phyloP scores from a whole-genome alignment of 2,113 vertebrate species.

The Oncorhynchus clarkii region DNA sequence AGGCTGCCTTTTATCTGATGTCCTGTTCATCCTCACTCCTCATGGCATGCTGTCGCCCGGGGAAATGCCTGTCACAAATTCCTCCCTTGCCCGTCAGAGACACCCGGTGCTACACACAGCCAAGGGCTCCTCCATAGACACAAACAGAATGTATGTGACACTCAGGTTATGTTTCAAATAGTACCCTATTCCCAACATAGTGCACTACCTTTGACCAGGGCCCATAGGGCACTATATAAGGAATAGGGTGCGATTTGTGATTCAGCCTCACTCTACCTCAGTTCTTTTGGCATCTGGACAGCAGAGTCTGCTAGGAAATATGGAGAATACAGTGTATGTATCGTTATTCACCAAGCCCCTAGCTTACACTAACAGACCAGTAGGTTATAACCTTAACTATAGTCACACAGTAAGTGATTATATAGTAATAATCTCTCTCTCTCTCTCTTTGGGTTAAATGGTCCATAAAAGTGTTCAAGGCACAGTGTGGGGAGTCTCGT shows the following conservation, averaged over 20 bases:
- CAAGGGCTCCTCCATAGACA: conserved; percentile 21
- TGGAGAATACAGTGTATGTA: background rate
- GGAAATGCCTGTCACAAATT: conserved; percentile 75
- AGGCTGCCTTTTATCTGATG: conserved; percentile 70
- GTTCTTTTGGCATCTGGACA: background rate
- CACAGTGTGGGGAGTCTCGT: background rate
- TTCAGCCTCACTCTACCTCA: too few relatives aligned
- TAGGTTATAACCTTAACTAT: too few relatives aligned
- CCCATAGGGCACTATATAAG: too few relatives aligned
- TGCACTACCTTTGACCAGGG: too few relatives aligned
- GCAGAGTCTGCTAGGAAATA: background rate
- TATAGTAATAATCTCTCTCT: conserved; percentile 35
- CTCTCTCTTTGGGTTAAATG: conserved; percentile 42
- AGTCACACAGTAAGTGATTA: too few relatives aligned
- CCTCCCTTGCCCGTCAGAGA: conserved; percentile 51
- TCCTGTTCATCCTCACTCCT: conserved; percentile 72
- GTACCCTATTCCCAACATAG: too few relatives aligned
- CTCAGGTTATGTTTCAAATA: too few relatives aligned
- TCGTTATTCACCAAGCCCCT: conserved; percentile 36
- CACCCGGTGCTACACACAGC: conserved; percentile 41
- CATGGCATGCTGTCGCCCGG: background rate
- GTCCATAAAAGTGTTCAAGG: conserved; percentile 27
- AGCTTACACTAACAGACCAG: background rate
- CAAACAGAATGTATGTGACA: conserved; percentile 12
- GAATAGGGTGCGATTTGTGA: too few relatives aligned